Conservation (phyloP, 2,888 invertebrate species). For the Herminia tarsipennalis region DNA sequence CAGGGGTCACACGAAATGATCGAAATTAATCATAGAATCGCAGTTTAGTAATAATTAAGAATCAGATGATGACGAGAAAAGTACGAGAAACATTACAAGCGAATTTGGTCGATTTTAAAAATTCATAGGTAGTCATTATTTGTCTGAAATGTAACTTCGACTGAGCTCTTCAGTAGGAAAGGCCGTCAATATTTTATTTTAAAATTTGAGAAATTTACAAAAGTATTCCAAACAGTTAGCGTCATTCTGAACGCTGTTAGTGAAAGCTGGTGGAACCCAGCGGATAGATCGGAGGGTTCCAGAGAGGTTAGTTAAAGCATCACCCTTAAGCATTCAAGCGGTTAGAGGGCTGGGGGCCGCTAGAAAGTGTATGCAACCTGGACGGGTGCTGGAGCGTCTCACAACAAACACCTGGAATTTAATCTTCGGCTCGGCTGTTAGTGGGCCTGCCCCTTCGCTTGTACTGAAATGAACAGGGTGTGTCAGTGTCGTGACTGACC, state of each 20-base stretch:
- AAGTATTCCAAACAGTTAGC: slow-evolving; percentile 28
- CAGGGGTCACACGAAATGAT: slow-evolving; percentile 9
- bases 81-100: too few species aligned
- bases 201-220: background rate
- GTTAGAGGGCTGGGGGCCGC: slow-evolving; percentile 57
- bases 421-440: slow-evolving; percentile 73
- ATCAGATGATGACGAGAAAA: too few species aligned
- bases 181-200: too few species aligned
- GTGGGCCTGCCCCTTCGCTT: slow-evolving; percentile 83
- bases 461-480: slow-evolving; percentile 81
- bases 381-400: slow-evolving; percentile 62
- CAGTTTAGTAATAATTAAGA: too few species aligned
- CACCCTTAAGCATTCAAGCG: slow-evolving; percentile 67
- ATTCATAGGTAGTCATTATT: too few species aligned
- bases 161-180: too few species aligned
- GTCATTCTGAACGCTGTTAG: slow-evolving; percentile 39
- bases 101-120: too few species aligned
- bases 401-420: slow-evolving; percentile 66
- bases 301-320: slow-evolving; percentile 69
- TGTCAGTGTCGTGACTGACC: slow-evolving; percentile 50
- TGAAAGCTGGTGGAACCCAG: slow-evolving; percentile 28
- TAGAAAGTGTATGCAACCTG: slow-evolving; percentile 77
- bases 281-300: slow-evolving; percentile 21
- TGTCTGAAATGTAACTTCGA: too few species aligned
- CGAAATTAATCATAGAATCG: too few species aligned